Evolutionary conservation across 2,113 vertebrate species (phyloP), one percentile per base, ranked within the genome.

Genomic region (Forbesichthys papilliferus): DNA sequence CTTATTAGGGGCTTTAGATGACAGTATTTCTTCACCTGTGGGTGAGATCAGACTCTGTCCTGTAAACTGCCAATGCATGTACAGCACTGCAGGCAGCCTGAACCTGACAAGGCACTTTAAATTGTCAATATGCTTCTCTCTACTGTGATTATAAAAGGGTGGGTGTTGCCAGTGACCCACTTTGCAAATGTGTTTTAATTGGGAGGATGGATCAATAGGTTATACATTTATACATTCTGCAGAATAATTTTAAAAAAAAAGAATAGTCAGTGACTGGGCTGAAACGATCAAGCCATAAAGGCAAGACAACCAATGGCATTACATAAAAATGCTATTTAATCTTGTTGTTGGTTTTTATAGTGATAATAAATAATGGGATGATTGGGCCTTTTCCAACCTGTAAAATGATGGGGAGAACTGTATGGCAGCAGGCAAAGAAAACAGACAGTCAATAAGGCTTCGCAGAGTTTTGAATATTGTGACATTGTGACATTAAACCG

Each of bases 121-220:
- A 42, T 6, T 55, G 6, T 52, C 36, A 60, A 49, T 67, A 61
- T 56, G 65, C 63, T 48, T 42, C 4, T 47, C 64, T 57, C 48
- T 14, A 36, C 54, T 47, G 65, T 64, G 62, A 16, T 49, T 66
- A 4, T 9, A 51, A 63, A 65, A 53, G 36, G 76, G 69, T 73
- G 73, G 75, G 55, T 83, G 74, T 71, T 80, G 72, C 68, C 78
- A 73, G 54, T 90, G 90, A 91, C 90, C 90, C 88, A 92, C 88
- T 89, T 91, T 84, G 59, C 47, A 33, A 66, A 73, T 78, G 66
- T 52, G 62, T 36, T 64, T 11, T 14, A 14, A 4, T 52, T 51
- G 62, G 14, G 18, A 16, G 56, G 56, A 34, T 47, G n/a, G 59
- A 46, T 46, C 59, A 61, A 14, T n/a, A n/a, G 36, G 34, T 18